Evolutionary conservation across 2,888 invertebrate genomes (phyloP).

Genomic region (Metopia argyrocephala): DNA sequence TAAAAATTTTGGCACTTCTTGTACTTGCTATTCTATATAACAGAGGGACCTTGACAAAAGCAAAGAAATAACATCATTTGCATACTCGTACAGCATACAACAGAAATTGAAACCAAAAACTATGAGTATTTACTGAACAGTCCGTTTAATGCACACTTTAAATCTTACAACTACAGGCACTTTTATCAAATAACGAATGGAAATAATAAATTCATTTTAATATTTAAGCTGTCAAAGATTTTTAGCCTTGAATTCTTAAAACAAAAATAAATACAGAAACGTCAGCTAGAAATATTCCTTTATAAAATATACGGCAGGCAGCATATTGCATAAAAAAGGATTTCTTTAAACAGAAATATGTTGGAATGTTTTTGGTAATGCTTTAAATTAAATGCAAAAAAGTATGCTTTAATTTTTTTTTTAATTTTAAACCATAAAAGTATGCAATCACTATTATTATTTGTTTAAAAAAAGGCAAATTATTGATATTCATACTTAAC

Average conservation of each 20-base stretch:
- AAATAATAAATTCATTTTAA: slow-evolving; percentile 50
- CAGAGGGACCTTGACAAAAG: slow-evolving; percentile 54
- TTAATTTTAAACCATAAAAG: too few relatives aligned
- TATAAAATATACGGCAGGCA: slow-evolving; percentile 25
- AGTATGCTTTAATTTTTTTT: background rate
- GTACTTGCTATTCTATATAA: slow-evolving; percentile 32
- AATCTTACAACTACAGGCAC: background rate
- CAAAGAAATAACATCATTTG: slow-evolving; percentile 11
- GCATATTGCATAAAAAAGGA: background rate
- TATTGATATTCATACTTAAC: too few relatives aligned
- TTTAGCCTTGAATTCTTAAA: slow-evolving; percentile 43
- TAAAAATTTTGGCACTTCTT: slow-evolving; percentile 36
- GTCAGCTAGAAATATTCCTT: background rate
- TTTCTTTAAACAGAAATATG: background rate
- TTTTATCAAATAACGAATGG: background rate
- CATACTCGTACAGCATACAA: background rate
- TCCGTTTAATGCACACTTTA: background rate
- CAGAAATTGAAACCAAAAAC: background rate
- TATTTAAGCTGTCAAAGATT: slow-evolving; percentile 52
- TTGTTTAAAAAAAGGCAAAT: too few relatives aligned
- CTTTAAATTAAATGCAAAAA: background rate
- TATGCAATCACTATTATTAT: too few relatives aligned
- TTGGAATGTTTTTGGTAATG: background rate
- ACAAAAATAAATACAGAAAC: slow-evolving; percentile 22
- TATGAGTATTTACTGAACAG: background rate